Percentiles rank a stretch among this genome's conserved stretches.
phyloP scores from a whole-genome alignment of 2,888 invertebrate genomes.

The Pharmacophagus antenor region DNA sequence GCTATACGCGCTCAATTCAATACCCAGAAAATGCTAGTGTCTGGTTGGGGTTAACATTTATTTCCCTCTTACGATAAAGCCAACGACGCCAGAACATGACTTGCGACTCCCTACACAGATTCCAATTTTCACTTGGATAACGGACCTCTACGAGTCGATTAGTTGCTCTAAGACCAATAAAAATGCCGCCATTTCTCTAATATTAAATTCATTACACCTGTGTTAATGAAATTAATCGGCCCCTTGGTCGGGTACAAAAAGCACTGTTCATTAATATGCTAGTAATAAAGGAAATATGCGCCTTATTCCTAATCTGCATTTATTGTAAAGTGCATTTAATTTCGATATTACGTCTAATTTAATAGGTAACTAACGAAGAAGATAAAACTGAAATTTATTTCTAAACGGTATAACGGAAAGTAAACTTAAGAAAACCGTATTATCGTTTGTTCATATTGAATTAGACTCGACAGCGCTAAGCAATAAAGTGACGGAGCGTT shows the following conservation, averaged over 20 bases:
- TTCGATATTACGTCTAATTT: slow-evolving; percentile 61
- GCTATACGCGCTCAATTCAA: too few relatives aligned
- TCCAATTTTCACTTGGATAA: too few relatives aligned
- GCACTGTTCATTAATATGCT: background rate
- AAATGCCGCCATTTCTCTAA: too few relatives aligned
- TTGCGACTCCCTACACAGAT: too few relatives aligned
- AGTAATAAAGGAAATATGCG: slow-evolving; percentile 17
- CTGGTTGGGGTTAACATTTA: too few relatives aligned
- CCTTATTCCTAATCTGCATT: slow-evolving; percentile 11
- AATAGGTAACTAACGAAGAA: slow-evolving; percentile 56
- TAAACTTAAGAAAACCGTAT: slow-evolving; percentile 51
- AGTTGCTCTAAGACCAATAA: too few relatives aligned
- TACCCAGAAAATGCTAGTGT: too few relatives aligned
- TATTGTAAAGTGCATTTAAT: slow-evolving; percentile 18
- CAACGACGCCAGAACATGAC: too few relatives aligned
- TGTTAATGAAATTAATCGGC: too few relatives aligned
- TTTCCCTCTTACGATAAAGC: too few relatives aligned
- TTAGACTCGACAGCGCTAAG: slow-evolving; percentile 46
- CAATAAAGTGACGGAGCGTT: slow-evolving; percentile 50
- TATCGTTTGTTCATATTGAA: slow-evolving; percentile 66
- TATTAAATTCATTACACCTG: too few relatives aligned
- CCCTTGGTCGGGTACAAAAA: background rate
- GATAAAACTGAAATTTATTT: slow-evolving; percentile 65
- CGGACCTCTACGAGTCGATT: too few relatives aligned
- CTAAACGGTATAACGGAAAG: slow-evolving; percentile 59